Percentiles rank a stretch among this genome's conserved stretches.
phyloP scores from a whole-genome alignment of 1,140 invertebrate genomes.

The Caligus rogercresseyi region DNA sequence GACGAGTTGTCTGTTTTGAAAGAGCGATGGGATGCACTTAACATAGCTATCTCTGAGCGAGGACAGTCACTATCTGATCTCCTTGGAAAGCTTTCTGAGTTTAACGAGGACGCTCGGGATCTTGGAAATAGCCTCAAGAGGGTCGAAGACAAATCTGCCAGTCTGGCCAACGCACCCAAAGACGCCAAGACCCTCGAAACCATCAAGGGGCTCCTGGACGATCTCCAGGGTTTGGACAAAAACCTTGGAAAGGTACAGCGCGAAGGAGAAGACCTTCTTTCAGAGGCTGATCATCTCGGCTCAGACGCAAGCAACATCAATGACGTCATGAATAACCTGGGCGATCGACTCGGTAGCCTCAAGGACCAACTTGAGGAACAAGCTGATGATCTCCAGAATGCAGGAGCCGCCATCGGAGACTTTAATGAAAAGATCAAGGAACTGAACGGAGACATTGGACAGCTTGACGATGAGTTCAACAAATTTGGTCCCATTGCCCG shows the following conservation, averaged over 20 bases:
- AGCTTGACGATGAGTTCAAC: conserved; percentile 65
- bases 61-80: conserved; percentile 66
- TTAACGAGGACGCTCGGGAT: conserved; percentile 63
- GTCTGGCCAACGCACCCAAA: conserved; percentile 51
- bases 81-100: conserved; percentile 56
- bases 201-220: conserved; percentile 55
- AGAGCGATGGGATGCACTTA: conserved; percentile 71
- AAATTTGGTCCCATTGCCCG: conserved; percentile 61
- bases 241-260: conserved; percentile 49
- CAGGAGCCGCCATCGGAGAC: conserved; percentile 62
- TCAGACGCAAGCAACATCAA: conserved; percentile 52
- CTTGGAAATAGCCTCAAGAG: conserved; percentile 58
- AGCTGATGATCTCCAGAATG: conserved; percentile 59
- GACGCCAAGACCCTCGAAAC: conserved; percentile 63
- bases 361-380: conserved; percentile 55
- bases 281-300: conserved; percentile 39
- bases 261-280: conserved; percentile 51
- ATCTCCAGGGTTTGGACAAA: conserved; percentile 51
- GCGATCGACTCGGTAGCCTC: conserved; percentile 56
- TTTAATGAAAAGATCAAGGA: conserved; percentile 68
- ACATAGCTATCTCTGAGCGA: conserved; percentile 42
- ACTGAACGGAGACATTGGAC: conserved; percentile 50
- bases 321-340: conserved; percentile 54
- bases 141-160: conserved; percentile 67
- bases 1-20: conserved; percentile 58